These are phyloP conservation scores for Nemoura dubitans DNA, from an alignment of 2,888 invertebrate genomes.

Conservation along the genomic window DNA sequence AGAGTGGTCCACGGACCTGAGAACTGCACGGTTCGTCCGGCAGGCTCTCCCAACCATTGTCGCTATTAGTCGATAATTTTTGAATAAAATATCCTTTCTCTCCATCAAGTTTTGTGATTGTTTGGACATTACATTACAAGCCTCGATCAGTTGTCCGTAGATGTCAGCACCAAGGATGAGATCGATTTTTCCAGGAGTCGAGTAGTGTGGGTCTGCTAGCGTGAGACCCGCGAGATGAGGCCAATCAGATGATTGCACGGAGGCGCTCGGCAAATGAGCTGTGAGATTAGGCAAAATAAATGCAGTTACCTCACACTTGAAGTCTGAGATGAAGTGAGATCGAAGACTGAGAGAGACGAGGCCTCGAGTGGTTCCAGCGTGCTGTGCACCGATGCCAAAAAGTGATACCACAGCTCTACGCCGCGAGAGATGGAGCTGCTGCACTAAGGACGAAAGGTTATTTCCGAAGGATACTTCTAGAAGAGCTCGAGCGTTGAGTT, in stretches of 20 bases:
- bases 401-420: not conserved
- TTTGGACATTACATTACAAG: too few species aligned
- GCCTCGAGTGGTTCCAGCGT: conserved; percentile 31
- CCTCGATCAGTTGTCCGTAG: conserved; percentile 44
- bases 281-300: conserved; percentile 38
- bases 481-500: too few species aligned
- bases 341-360: conserved; percentile 30
- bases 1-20: too few species aligned
- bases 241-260: conserved; percentile 35
- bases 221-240: conserved; percentile 46
- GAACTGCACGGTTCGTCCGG: too few species aligned
- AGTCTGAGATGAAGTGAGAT: conserved; percentile 36
- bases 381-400: conserved; percentile 26
- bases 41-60: too few species aligned
- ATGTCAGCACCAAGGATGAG: conserved; percentile 50
- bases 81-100: too few species aligned
- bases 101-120: too few species aligned
- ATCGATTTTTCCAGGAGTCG: conserved; percentile 48
- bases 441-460: not conserved
- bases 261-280: conserved; percentile 15
- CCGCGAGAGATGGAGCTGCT: not conserved
- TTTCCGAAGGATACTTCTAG: not conserved
- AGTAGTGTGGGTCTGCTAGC: conserved; percentile 49
- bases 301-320: conserved; percentile 22
- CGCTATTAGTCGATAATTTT: too few species aligned